Percentiles rank a stretch among this genome's conserved stretches.
Evolutionary conservation across 2,888 invertebrate species (phyloP).

Genomic region (Limnephilus rhombicus): DNA sequence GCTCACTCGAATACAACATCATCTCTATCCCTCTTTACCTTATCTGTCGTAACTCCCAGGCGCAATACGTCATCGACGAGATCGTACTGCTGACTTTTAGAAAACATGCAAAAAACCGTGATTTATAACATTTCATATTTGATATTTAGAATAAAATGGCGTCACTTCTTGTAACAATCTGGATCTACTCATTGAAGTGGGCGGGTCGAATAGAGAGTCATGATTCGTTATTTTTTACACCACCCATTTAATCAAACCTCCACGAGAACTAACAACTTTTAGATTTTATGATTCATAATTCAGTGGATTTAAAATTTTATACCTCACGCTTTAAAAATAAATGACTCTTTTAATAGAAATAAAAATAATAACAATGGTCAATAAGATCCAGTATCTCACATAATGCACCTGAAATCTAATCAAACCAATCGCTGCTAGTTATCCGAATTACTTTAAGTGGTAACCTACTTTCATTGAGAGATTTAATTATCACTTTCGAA

Average conservation of each 20-base stretch:
- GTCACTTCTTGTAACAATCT: slow-evolving; percentile 1
- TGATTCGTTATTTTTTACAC: slow-evolving; percentile 4
- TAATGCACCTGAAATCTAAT: not conserved
- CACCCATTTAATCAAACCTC: slow-evolving; percentile 7
- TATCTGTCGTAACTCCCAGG: not conserved
- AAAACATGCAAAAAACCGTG: not conserved
- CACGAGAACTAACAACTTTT: not conserved
- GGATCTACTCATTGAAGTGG: slow-evolving; percentile 17
- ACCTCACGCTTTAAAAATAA: not conserved
- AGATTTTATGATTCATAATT: not conserved
- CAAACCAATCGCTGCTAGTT: not conserved
- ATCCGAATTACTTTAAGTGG: not conserved
- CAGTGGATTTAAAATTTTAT: not conserved
- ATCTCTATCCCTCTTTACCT: not conserved
- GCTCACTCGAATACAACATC: not conserved
- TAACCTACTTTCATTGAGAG: not conserved
- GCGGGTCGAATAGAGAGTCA: not conserved
- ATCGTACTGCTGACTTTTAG: not conserved
- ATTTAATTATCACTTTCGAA: too few species aligned
- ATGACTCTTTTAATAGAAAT: not conserved
- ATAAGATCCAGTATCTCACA: not conserved
- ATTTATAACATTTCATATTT: slow-evolving; percentile 12
- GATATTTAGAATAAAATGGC: not conserved
- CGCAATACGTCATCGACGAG: not conserved
- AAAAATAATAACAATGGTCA: not conserved